Evolutionary conservation across 2,797 vertebrate genomes (phyloP).

Genomic region (Gymnoscopelus braueri): DNA sequence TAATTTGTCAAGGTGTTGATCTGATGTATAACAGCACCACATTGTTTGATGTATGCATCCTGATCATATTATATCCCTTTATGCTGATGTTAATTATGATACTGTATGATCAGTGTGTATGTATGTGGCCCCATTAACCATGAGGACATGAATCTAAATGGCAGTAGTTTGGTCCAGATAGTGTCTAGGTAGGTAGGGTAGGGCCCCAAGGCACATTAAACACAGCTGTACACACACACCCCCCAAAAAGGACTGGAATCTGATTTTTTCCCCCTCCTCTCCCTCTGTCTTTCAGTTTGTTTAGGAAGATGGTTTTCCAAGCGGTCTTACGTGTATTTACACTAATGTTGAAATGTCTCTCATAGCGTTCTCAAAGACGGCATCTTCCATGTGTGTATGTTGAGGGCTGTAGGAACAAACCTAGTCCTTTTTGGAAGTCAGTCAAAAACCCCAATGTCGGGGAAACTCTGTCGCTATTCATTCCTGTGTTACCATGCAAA

Average conservation of each 20-base stretch:
- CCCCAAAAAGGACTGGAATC: conserved; percentile 1
- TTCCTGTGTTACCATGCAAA: too few species aligned
- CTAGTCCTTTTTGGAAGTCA: too few species aligned
- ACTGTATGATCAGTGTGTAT: not conserved
- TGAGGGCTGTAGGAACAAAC: not conserved
- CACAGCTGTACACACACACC: conserved; percentile 5
- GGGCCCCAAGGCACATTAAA: conserved; percentile 6
- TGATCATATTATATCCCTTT: not conserved
- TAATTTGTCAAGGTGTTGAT: too few species aligned
- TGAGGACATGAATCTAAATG: not conserved
- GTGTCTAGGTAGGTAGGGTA: not conserved
- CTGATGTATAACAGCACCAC: not conserved
- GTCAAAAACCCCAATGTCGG: too few species aligned
- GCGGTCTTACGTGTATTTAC: conserved; percentile 1
- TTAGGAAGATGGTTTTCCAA: not conserved
- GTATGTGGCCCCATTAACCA: not conserved
- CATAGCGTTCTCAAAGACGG: not conserved
- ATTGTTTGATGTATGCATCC: not conserved
- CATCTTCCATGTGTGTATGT: too few species aligned
- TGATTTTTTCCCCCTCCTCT: not conserved
- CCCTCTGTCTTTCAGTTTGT: not conserved
- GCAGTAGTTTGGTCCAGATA: not conserved
- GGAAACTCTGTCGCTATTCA: too few species aligned
- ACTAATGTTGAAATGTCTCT: conserved; percentile 12
- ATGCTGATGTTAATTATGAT: not conserved